Evolutionary conservation across 1,140 invertebrate species (phyloP), one percentile per base, ranked within the genome.

Genomic region (Diorhabda elongata): DNA sequence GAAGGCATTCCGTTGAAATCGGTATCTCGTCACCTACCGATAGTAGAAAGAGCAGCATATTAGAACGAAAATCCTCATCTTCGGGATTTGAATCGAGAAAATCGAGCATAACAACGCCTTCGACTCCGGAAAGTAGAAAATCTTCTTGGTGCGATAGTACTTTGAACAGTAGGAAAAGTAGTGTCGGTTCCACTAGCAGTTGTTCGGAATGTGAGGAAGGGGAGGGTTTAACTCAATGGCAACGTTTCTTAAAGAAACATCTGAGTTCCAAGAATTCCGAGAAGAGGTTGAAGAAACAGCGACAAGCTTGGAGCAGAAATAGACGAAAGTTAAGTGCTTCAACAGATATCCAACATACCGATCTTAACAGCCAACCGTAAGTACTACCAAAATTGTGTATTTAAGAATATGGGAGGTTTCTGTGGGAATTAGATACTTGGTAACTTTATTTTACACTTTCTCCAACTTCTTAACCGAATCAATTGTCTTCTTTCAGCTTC

Each of bases 261-360:
- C 76, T 86, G n/a, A 83, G 84, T 42, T 74, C 84, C 61, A 85
- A 84, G 77, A 84, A 80, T 66, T 71, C 73, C 3, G 85, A 87
- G 64, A 84, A 84, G 78, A 81, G 84, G 44, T 80, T 86, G 69
- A 82, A 82, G 77, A 81, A 85, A 68, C 85, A 86, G 76, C 80
- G 84, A 73, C 83, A 84, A 41, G 85, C 85, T 45, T 87, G 85
- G 85, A 84, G 85, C 70, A 79, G 84, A 71, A 85, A 86, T 62
- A 82, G 83, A 1, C 78, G 85, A 67, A 82, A 85, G 66, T 73
- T 86, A 2, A 80, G 79, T 68, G 44, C 68, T 41, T 66, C 63
- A 3, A 69, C 66, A 67, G 61, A 64, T 62, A 58, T 9, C 63
- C 61, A 63, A 66, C 47, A 64, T 64, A 64, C 66, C 56, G 70